Base-by-base conservation (phyloP, 2,797 vertebrate genomes). In the Pangasius macronema region DNA sequence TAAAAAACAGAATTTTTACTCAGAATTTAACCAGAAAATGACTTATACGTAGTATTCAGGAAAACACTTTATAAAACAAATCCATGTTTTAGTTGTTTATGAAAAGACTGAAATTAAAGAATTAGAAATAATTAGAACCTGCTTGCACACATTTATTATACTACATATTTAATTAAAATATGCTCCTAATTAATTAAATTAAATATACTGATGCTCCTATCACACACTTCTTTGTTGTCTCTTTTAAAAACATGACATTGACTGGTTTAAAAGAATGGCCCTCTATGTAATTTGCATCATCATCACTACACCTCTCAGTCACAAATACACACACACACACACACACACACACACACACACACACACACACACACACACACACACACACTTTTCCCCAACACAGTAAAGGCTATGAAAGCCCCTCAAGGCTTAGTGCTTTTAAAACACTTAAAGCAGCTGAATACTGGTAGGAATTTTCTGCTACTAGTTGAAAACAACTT, bases 51-150 rank as follows among this genome's bases (percentile, higher is more conserved):
- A 1, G 46, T 76, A 51, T 51, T 53, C 46, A 53, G 13, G 46
- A 53, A 76, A 75, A 49, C 39, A n/a, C 27, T 46, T 5, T 27
- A 3, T 46, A 51, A 18, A 51, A 49, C 4, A 27, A 46, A 75
- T 13, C 39, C 39, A 7, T 49, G 27, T n/a, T 42, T 72, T 42
- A 49, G 13, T 76, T 49, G 24, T 76, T 76, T n/a, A 77, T 77
- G 46, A 30, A 76, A 11, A 49, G 42, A 30, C 46, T 75, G 13
- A 51, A 51, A 73, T 16, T 33, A 7, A 53, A 30, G 49, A 20
- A 77, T 30, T 76, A n/a, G 24, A 75, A 70, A 72, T 75, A 75
- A 27, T 75, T 75, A 42, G 4, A 75, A 73, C 42, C 33, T 39
- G 18, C 36, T 73, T 49, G 24, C 24, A n/a, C 2, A 76, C 13